phyloP scores from a whole-genome alignment of 2,113 vertebrate species.

The Crypturellus undulatus region DNA sequence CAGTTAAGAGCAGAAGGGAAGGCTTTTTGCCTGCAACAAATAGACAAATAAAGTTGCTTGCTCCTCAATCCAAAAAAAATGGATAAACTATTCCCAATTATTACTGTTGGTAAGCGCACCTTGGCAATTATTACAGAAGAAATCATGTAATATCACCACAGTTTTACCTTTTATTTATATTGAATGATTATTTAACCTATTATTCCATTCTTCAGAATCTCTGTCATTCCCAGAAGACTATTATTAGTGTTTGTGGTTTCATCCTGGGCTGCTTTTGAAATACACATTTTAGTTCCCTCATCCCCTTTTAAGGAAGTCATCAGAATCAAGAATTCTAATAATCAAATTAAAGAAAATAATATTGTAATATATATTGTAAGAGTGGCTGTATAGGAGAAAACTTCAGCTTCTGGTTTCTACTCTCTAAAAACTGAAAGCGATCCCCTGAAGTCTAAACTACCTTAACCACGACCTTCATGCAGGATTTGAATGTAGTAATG shows the following conservation, averaged over 20 bases:
- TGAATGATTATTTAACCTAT: neutral
- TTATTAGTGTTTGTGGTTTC: neutral
- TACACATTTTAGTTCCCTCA: neutral
- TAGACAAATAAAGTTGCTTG: neutral
- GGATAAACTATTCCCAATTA: neutral
- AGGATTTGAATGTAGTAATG: neutral
- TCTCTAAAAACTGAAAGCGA: neutral
- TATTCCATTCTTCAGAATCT: neutral
- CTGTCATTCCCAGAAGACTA: neutral
- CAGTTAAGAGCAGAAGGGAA: neutral
- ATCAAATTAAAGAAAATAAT: neutral
- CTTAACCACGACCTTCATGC: fast-evolving
- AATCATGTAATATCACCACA: neutral
- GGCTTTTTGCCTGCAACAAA: neutral
- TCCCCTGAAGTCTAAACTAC: neutral
- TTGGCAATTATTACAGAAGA: neutral
- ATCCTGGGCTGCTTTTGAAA: neutral
- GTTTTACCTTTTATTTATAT: neutral
- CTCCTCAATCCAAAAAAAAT: neutral
- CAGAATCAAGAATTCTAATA: neutral
- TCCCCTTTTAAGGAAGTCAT: neutral
- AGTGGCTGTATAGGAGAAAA: neutral
- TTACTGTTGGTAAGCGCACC: neutral
- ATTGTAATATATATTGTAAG: neutral
- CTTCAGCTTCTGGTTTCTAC: neutral